A percentile compares a stretch with the other conserved stretches of the same genome.
Conservation (phyloP, 2,888 invertebrate genomes). For the Drosophila suboccidentalis region DNA sequence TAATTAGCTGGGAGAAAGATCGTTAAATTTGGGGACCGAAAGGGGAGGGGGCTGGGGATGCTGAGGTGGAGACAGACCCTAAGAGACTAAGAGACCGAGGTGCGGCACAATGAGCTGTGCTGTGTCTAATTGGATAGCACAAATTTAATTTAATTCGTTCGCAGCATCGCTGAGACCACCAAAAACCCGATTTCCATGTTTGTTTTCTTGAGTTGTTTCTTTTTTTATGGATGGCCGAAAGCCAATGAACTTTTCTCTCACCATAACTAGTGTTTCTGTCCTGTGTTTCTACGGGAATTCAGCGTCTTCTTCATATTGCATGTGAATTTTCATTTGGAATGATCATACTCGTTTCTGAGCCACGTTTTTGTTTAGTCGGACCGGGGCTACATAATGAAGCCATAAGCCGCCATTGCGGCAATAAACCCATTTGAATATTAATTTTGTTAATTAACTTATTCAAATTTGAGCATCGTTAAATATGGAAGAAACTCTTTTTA, state of each 20-base stretch:
- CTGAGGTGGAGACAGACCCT: conserved; percentile 14
- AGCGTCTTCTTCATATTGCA: conserved; percentile 54
- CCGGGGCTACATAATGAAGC: conserved; percentile 70
- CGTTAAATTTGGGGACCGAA: conserved; percentile 51
- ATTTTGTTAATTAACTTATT: conserved; percentile 79
- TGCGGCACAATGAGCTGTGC: conserved; percentile 40
- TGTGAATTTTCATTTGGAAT: conserved; percentile 64
- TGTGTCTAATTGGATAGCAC: conserved; percentile 77
- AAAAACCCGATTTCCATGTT: conserved; percentile 48
- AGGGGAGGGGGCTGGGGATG: not conserved
- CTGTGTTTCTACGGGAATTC: conserved; percentile 33
- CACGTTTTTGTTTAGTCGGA: conserved; percentile 49
- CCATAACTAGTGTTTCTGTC: conserved; percentile 21
- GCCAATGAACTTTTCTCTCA: conserved; percentile 75
- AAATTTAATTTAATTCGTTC: conserved; percentile 68
- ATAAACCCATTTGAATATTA: conserved; percentile 79
- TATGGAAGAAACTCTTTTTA: conserved; percentile 63
- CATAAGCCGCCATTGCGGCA: conserved; percentile 73
- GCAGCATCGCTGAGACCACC: conserved; percentile 63
- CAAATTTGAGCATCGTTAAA: conserved; percentile 73
- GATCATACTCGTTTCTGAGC: conserved; percentile 55
- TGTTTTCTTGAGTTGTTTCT: conserved; percentile 7
- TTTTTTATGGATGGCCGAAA: conserved; percentile 59
- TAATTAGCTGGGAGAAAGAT: conserved; percentile 79
- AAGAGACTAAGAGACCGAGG: not conserved